These are phyloP conservation scores for Typhlichthys eigenmanni DNA, from an alignment of 2,797 vertebrate species.

Conservation along the genomic window DNA sequence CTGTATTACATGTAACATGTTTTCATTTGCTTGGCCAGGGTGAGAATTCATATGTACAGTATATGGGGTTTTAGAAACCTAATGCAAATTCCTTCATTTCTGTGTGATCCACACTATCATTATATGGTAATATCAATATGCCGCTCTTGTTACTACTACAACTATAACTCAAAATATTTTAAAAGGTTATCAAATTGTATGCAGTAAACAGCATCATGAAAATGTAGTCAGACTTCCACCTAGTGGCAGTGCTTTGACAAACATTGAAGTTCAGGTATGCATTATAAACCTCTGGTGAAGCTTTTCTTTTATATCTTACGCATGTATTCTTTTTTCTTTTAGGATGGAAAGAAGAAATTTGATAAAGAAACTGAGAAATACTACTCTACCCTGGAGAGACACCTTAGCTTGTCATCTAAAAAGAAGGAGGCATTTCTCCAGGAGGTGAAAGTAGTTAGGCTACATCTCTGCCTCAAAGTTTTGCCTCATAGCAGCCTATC, in stretches of 20 bases:
- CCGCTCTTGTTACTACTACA: constrained; percentile 28
- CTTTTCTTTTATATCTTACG: constrained; percentile 17
- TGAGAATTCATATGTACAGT: constrained; percentile 14
- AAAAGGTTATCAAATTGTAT: constrained; percentile 19
- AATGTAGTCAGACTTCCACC: constrained; percentile 67
- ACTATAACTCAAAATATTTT: constrained; percentile 27
- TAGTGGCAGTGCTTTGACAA: constrained; percentile 52
- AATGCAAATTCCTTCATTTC: constrained; percentile 1
- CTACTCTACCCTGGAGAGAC: constrained; percentile 94
- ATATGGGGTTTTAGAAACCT: constrained; percentile 13
- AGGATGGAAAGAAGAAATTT: constrained; percentile 99
- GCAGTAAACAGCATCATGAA: constrained; percentile 11
- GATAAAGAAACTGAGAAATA: constrained; percentile 99
- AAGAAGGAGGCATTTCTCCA: constrained; percentile 97
- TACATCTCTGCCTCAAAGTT: constrained; percentile 30
- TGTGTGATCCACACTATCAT: constrained; percentile 33
- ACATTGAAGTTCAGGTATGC: constrained; percentile 4
- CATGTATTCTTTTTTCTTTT: constrained; percentile 35
- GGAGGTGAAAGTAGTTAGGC: constrained; percentile 82
- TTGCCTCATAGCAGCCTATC: neutral
- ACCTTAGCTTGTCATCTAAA: constrained; percentile 95
- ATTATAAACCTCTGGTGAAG: neutral
- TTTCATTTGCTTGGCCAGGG: constrained; percentile 14
- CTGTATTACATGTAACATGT: constrained; percentile 25
- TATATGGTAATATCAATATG: constrained; percentile 35